Evolutionary conservation across 2,797 vertebrate genomes (phyloP).

Genomic region (Podarcis lilfordi): DNA sequence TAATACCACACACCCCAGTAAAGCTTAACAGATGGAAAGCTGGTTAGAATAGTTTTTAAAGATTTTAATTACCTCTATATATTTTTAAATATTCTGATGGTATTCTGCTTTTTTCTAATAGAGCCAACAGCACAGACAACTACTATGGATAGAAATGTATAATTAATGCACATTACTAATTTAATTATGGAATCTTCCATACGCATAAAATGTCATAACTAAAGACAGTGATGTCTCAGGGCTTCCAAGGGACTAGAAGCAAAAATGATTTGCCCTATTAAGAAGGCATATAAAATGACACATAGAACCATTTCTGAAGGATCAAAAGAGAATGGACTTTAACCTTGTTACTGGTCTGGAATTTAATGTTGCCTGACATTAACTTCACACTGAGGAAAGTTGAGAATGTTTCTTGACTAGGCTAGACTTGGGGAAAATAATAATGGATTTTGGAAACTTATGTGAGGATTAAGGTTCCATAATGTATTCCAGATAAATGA

Average conservation of each 20-base stretch:
- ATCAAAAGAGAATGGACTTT: conserved; percentile 50
- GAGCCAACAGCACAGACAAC: background rate
- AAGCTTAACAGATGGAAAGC: background rate
- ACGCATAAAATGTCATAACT: conserved; percentile 12
- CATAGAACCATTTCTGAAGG: conserved; percentile 44
- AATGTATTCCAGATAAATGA: conserved; percentile 29
- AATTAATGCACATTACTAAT: conserved; percentile 36
- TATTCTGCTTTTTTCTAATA: conserved; percentile 1
- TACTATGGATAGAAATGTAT: conserved; percentile 25
- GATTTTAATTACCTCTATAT: background rate
- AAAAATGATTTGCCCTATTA: conserved; percentile 43
- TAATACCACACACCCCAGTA: background rate
- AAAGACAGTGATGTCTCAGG: conserved; percentile 11
- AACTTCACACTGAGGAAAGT: conserved; percentile 24
- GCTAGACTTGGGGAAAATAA: conserved; percentile 32
- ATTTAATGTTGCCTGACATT: conserved; percentile 43
- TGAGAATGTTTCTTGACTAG: conserved; percentile 32
- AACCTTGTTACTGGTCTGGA: conserved; percentile 36
- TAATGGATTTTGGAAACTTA: conserved; percentile 46
- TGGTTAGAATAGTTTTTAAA: background rate
- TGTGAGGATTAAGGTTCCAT: conserved; percentile 17
- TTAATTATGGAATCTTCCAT: conserved; percentile 33
- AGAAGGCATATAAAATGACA: conserved; percentile 38
- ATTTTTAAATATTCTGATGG: conserved; percentile 1
- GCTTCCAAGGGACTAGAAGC: conserved; percentile 5